Conservation (phyloP, 2,888 invertebrate genomes). For the Stramonita haemastoma region DNA sequence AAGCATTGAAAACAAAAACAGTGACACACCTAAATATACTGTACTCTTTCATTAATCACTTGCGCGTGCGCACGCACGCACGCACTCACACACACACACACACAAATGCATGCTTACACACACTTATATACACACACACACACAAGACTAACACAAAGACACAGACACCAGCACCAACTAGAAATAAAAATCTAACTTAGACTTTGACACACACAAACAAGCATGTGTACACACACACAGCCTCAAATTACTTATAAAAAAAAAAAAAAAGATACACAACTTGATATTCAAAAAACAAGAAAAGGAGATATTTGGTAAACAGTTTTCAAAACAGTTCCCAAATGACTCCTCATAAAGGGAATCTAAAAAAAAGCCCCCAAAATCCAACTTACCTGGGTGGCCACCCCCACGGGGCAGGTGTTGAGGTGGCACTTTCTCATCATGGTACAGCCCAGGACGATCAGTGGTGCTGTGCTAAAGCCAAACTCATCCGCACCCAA, state of each 20-base stretch:
- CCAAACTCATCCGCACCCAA: conserved; percentile 99
- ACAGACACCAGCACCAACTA: too few species aligned
- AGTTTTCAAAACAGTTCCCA: neutral
- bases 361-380: neutral
- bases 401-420: conserved; percentile 99
- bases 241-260: neutral
- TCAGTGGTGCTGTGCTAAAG: conserved; percentile 98
- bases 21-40: too few species aligned
- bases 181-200: too few species aligned
- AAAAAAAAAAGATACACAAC: neutral
- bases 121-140: too few species aligned
- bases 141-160: too few species aligned
- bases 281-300: neutral
- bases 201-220: too few species aligned
- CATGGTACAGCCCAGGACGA: conserved; percentile 99
- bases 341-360: neutral
- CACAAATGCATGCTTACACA: too few species aligned
- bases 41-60: too few species aligned
- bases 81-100: too few species aligned
- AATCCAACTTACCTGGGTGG: conserved; percentile 85
- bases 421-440: conserved; percentile 99
- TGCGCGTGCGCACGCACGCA: too few species aligned
- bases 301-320: neutral
- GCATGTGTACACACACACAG: too few species aligned
- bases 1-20: too few species aligned